phyloP scores from a whole-genome alignment of 1,140 invertebrate genomes.

The Lineus longissimus region DNA sequence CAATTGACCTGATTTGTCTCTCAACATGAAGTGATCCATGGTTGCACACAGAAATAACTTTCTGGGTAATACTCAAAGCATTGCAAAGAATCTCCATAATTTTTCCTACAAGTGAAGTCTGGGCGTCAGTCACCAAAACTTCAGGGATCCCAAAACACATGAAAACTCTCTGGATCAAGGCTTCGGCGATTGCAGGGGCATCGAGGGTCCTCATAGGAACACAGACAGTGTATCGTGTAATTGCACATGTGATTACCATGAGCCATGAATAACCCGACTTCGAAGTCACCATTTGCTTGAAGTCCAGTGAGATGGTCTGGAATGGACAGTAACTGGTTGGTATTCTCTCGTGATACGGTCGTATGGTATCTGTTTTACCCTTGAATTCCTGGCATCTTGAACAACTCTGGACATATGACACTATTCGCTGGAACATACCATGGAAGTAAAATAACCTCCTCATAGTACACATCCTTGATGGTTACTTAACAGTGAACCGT shows the following conservation, averaged over 20 bases:
- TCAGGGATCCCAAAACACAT: not conserved
- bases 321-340: not conserved
- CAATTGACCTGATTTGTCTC: not conserved
- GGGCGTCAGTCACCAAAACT: not conserved
- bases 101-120: not conserved
- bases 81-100: not conserved
- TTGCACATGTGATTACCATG: not conserved
- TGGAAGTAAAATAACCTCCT: no score
- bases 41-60: not conserved
- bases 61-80: not conserved
- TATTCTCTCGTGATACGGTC: not conserved
- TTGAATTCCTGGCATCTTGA: not conserved
- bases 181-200: not conserved
- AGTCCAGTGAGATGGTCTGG: not conserved
- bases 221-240: not conserved
- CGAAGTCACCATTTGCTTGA: not conserved
- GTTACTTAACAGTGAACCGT: no score
- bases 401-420: not conserved
- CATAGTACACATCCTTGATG: no score
- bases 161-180: not conserved
- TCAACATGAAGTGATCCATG: not conserved
- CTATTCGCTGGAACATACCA: not conserved
- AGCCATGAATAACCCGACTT: not conserved
- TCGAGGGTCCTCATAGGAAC: not conserved
- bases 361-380: not conserved